Conservation (phyloP, 2,113 vertebrate genomes). For the Gracilinanus agilis region DNA sequence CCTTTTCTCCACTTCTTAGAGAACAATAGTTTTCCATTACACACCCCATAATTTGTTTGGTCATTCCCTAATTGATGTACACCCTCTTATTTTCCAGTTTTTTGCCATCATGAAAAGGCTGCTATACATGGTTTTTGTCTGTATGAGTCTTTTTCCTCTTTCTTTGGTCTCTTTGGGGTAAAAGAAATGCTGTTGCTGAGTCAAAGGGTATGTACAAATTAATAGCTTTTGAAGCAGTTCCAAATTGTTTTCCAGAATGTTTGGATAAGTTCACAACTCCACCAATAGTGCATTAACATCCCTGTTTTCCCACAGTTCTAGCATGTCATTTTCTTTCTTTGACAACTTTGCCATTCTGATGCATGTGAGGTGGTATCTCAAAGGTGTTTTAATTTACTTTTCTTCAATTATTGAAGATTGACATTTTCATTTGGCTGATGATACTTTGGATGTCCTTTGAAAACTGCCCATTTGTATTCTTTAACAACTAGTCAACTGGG, state of each 20-base stretch:
- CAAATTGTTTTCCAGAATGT: not conserved
- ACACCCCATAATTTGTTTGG: not conserved
- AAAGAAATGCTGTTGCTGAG: not conserved
- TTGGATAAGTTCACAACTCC: not conserved
- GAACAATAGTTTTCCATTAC: not conserved
- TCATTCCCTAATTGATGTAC: not conserved
- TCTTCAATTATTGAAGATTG: not conserved
- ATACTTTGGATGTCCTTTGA: not conserved
- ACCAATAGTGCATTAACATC: not conserved
- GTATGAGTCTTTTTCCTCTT: not conserved
- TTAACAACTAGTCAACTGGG: not conserved
- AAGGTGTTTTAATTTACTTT: not conserved
- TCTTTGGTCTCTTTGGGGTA: not conserved
- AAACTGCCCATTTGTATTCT: not conserved
- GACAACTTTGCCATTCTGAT: not conserved
- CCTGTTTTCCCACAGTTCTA: not conserved
- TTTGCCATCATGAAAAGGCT: not conserved
- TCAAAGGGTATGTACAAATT: not conserved
- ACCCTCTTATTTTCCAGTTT: not conserved
- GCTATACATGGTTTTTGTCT: not conserved
- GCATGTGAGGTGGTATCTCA: not conserved
- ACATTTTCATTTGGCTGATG: not conserved
- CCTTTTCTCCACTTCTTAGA: not conserved
- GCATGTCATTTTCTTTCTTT: not conserved
- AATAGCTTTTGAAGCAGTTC: not conserved